phyloP scores from a whole-genome alignment of 2,888 invertebrate genomes.

The Myopa tessellatipennis region DNA sequence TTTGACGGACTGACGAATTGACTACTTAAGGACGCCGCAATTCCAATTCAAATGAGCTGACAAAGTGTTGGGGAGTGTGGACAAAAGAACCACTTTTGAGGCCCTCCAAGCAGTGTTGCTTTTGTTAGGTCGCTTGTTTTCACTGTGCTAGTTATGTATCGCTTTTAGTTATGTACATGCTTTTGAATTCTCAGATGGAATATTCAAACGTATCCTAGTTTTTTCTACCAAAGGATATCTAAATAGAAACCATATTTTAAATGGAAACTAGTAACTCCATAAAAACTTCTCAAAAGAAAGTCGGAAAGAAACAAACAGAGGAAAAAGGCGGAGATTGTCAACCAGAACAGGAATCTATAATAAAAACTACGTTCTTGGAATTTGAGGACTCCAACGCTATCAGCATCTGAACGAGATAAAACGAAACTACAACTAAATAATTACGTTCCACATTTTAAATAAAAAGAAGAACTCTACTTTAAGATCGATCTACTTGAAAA shows the following conservation, averaged over 20 bases:
- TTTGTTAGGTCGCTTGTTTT: neutral
- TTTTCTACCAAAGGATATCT: neutral
- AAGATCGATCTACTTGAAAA: no score
- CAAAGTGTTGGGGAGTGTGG: constrained; percentile 20
- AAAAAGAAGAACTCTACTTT: no score
- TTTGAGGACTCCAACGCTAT: no score
- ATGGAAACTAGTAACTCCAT: no score
- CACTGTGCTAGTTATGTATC: constrained; percentile 4
- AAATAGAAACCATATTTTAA: neutral
- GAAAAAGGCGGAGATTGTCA: no score
- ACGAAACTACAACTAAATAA: no score
- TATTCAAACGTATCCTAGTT: neutral
- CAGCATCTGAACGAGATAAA: no score
- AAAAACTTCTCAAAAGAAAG: no score
- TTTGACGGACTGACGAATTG: neutral
- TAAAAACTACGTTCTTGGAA: no score
- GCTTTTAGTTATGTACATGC: neutral
- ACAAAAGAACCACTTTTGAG: constrained; percentile 23
- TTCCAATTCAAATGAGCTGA: constrained; percentile 36
- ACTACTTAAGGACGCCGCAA: constrained; percentile 29
- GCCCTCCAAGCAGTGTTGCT: neutral
- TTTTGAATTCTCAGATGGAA: constrained; percentile 8
- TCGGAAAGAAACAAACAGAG: no score
- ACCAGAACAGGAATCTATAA: no score
- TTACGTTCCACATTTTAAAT: no score